Evolutionary conservation across 2,888 invertebrate species (phyloP), one percentile per base, ranked within the genome.

Genomic region (Coelinius sp.): DNA sequence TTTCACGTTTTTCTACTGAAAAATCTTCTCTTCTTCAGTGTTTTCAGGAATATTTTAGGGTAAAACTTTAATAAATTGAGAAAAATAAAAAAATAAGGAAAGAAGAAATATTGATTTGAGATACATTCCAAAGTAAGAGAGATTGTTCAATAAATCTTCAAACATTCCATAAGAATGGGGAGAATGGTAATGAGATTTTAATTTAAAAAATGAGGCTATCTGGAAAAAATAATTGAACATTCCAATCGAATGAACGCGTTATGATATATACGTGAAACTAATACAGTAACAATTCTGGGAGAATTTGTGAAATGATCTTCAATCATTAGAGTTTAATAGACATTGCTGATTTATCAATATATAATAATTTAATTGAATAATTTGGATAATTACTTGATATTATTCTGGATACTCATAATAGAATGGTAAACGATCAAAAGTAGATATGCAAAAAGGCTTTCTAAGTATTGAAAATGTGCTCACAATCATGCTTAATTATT

Each of bases 291-390:
- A 10, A 41, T 41, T 41, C 12, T 41, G 5, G 12, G 41, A n/a
- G n/a, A 41, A 41, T 41, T 41, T n/a, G n/a, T 41, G 41, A 12
- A 12, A 78, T 78, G 67, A 79, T 80, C 80, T 80, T 62, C 77
- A 79, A 80, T 65, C 68, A 69, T 46, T 73, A 79, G 76, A 17
- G 3, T 77, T 74, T 80, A 79, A 71, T 53, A 59, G 22, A 7
- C 25, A 77, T 75, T 64, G 67, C 67, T 44, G 72, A 66, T 66
- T 38, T 31, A 68, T 52, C 22, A 59, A 69, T 5, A 31, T 41
- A n/a, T 6, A 41, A 41, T 10, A 41, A 41, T 1, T 41, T 4
- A 41, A n/a, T 2, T n/a, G 41, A 41, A 41, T 41, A 25, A 20
- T 22, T 41, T 1, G 12, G n/a, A 22, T 8, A 52, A 22, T 52